phyloP scores from a whole-genome alignment of 2,113 vertebrate species.

The Chrysemys picta region DNA sequence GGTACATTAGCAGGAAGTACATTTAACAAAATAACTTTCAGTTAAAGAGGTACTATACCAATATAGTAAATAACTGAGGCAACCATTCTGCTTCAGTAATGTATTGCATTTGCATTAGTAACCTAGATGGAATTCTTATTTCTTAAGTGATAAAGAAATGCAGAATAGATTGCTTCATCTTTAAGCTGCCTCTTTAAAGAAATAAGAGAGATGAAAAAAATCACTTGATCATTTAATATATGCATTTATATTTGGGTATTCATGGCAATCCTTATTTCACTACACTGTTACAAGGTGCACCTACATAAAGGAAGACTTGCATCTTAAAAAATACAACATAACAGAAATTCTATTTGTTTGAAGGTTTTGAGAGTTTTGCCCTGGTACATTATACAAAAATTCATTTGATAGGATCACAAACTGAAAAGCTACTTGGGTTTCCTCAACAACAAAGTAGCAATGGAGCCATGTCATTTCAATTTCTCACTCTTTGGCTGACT shows the following conservation, averaged over 20 bases:
- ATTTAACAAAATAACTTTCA: not conserved
- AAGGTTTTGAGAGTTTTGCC: constrained; percentile 35
- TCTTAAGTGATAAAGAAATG: not conserved
- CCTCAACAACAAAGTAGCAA: constrained; percentile 48
- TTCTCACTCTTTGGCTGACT: constrained; percentile 42
- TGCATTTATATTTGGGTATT: not conserved
- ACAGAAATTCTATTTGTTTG: not conserved
- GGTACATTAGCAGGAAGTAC: not conserved
- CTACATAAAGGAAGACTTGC: not conserved
- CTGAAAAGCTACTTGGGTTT: constrained; percentile 47
- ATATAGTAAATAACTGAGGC: not conserved
- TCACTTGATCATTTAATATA: not conserved
- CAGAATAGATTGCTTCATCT: not conserved
- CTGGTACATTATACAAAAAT: constrained; percentile 42
- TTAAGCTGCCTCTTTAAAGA: not conserved
- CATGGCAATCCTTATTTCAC: not conserved
- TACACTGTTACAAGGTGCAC: not conserved
- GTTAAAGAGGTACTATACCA: not conserved
- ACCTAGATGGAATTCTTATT: not conserved
- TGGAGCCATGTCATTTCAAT: constrained; percentile 41
- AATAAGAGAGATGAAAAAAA: not conserved
- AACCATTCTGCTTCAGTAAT: not conserved
- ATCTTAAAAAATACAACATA: not conserved
- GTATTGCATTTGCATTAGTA: not conserved
- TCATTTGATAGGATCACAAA: constrained; percentile 54